Percentiles rank a stretch among this genome's conserved stretches.
These are phyloP conservation scores for Amiota mariae DNA, from an alignment of 2,888 invertebrate genomes.

Conservation along the genomic window DNA sequence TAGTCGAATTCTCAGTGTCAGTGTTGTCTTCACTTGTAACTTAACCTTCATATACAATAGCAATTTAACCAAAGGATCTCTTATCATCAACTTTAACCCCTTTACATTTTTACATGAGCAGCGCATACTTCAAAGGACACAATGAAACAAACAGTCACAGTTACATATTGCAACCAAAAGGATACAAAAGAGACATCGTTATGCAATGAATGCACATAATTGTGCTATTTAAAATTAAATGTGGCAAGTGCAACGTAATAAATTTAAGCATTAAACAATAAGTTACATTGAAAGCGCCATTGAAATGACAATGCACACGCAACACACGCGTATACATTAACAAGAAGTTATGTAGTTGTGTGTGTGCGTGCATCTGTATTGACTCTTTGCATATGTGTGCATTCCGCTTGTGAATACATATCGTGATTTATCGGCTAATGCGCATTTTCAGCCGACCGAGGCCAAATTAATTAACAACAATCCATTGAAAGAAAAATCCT, in stretches of 20 bases:
- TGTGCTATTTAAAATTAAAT: slow-evolving; percentile 50
- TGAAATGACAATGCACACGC: slow-evolving; percentile 16
- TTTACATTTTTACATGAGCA: too few relatives aligned
- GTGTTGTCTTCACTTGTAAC: too few relatives aligned
- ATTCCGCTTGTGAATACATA: slow-evolving; percentile 11
- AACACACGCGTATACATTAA: slow-evolving; percentile 3
- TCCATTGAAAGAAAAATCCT: not conserved
- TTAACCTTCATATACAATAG: too few relatives aligned
- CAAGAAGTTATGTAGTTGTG: not conserved
- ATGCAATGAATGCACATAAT: slow-evolving; percentile 37
- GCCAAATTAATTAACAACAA: slow-evolving; percentile 65
- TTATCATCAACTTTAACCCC: too few relatives aligned
- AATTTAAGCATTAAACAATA: slow-evolving; percentile 14
- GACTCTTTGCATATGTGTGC: slow-evolving; percentile 1
- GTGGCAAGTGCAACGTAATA: slow-evolving; percentile 28
- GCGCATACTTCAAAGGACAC: too few relatives aligned
- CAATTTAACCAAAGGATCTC: too few relatives aligned
- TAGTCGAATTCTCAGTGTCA: too few relatives aligned
- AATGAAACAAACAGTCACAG: too few relatives aligned
- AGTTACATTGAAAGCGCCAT: not conserved
- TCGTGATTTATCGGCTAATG: slow-evolving; percentile 58
- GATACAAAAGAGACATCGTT: slow-evolving; percentile 10
- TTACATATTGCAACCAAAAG: too few relatives aligned
- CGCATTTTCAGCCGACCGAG: slow-evolving; percentile 51
- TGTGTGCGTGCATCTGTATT: slow-evolving; percentile 28